phyloP scores from a whole-genome alignment of 2,113 vertebrate genomes.

The Laticauda laticaudata region DNA sequence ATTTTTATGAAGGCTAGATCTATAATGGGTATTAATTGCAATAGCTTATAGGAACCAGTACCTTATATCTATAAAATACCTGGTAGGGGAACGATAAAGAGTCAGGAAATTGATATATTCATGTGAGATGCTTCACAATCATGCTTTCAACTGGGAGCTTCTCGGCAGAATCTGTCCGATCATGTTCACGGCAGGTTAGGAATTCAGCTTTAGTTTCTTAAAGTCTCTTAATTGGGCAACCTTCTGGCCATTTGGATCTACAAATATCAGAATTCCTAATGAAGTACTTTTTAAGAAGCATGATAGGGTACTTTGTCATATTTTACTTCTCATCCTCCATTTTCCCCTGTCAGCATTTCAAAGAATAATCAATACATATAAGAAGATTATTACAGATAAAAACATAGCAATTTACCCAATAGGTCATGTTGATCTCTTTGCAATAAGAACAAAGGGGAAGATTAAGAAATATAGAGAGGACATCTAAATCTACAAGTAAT shows the following conservation, averaged over 20 bases:
- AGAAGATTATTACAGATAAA: neutral
- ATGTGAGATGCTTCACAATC: neutral
- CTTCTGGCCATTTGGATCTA: neutral
- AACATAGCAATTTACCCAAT: neutral
- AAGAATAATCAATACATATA: constrained; percentile 18
- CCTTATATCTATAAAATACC: neutral
- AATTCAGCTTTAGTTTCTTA: neutral
- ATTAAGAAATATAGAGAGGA: constrained; percentile 1
- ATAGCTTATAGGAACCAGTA: neutral
- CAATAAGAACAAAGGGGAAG: neutral
- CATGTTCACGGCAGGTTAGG: neutral
- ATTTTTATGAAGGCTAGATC: neutral
- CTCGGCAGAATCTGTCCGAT: neutral
- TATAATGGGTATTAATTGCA: neutral
- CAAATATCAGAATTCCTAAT: neutral
- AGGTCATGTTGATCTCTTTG: neutral
- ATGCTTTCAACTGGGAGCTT: neutral
- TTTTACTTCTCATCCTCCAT: neutral
- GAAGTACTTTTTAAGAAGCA: neutral
- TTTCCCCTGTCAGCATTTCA: neutral
- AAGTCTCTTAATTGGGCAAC: neutral
- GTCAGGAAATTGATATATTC: neutral
- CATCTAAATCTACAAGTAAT: constrained; percentile 1
- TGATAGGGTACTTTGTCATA: neutral
- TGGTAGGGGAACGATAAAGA: neutral